Base-by-base conservation (phyloP, 2,113 vertebrate species). In the Tylochromis polylepis region DNA sequence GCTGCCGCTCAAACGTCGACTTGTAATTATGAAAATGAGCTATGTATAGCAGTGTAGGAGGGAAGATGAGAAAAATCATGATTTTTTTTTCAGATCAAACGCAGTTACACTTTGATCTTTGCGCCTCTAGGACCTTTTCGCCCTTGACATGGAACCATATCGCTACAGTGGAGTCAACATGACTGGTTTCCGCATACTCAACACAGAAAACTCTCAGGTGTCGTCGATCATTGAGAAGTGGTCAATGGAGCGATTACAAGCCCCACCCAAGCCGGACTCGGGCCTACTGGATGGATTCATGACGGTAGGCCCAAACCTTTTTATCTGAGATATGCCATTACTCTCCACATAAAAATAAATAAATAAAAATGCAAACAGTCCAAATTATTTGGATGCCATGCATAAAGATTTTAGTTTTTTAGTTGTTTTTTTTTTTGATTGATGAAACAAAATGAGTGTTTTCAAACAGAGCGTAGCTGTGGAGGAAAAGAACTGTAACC, bases 201-300 rank as follows among this genome's bases (percentile, higher is more conserved):
- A 99, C 95, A 99, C 98, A 0, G 98, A 99, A 94, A 99, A 97
- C 10, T 97, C 96, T 72, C 98, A 99, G 94, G 98, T 99, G 82
- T 97, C 98, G 6, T 99, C 98, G 7, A 98, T 99, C 91, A 98
- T 99, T 55, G 98, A 99, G 95, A 99, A 99, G 89, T 99, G 98
- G 98, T 99, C 98, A 0, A 99, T 99, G 98, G 98, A 99, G 94
- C 94, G 98, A 78, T 95, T 99, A 56, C 98, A 99, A 93, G 98
- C 98, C n/a, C 98, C 98, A 9, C 98, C 98, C 2, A 99, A 99
- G 94, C 97, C 98, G 1, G 98, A 99, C 91, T 99, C 98, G 36
- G 98, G 98, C 95, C 97, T 99, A 93, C 96, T 99, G 97, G 98
- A 99, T 95, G 98, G 98, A 96, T 99, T 99, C 96, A 99, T 99